Base-by-base conservation (phyloP, 2,797 vertebrate genomes). In the Ciconia nigra region DNA sequence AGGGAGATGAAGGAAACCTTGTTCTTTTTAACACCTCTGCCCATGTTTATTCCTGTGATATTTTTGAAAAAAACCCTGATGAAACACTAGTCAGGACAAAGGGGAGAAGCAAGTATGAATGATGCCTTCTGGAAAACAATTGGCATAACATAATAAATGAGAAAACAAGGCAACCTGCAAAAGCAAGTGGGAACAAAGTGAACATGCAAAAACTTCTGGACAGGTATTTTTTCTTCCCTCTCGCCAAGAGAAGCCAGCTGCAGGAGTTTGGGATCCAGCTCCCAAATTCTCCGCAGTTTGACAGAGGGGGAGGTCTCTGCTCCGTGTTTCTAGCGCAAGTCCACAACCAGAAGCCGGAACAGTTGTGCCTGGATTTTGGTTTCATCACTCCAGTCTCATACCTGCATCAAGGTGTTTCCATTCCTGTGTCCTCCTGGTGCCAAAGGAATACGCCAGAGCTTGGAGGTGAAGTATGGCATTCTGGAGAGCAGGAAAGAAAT, bases 401-500 rank as follows among this genome's bases (percentile, higher is more conserved):
- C 44, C 74, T 92, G 65, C 15, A 31, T 69, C 2, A 11, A 71
- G 62, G 51, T 73, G 69, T 74, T 87, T 79, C 83, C 87, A 54
- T 41, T 55, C 46, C 55, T 31, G 12, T 58, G 77, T 80, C 46
- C 26, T 69, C 39, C 59, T 31, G n/a, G 66, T 76, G 65, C 87
- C 88, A 58, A 52, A 73, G 47, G 69, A 66, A 52, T 25, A 71
- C 2, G 14, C 67, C 88, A 70, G 42, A 1, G 6, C 88, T 96
- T 86, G 41, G 84, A 65, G 49, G 72, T 58, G 89, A 97, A 94
- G 93, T 92, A 92, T 87, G 42, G 70, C 76, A 41, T 97, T 94
- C 94, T 90, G 90, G 94, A 88, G 73, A 94, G 79, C 87, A 94
- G 94, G 96, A 94, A 97, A 96, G 55, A 63, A 94, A 96, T 95